Evolutionary conservation across 2,888 invertebrate species (phyloP), one percentile per base, ranked within the genome.

Genomic region (Phengaris alcon): DNA sequence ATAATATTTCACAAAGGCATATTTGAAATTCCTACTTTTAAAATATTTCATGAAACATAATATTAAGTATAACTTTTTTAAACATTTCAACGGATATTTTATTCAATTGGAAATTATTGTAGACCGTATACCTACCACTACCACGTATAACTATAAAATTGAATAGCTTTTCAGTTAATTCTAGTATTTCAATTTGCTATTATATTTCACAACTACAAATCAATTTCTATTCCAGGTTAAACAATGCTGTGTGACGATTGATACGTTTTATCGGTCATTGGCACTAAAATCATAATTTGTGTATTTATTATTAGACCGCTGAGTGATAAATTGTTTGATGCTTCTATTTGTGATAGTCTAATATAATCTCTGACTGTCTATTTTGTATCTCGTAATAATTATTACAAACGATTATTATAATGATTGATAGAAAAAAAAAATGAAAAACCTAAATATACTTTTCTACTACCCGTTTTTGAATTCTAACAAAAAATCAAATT

Each of bases 221-320:
- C 6, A 48, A 48, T 35, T 74, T 74, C 48, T 68, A 74, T 52
- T 51, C 35, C 22, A 74, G 46, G n/a, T 22, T 46, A 35, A 64
- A 52, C 74, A 51, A 52, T 69, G 44, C 9, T 64, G 51, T 74
- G 69, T 69, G 52, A 72, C 54, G 51, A 76, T 69, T n/a, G 70
- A 35, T 46, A 68, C 64, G 54, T 75, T 51, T 54, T 77, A 77
- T 77, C 76, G 64, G 75, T 44, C 76, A 74, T 69, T 54, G 76
- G 59, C 76, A 75, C 73, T 73, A 68, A 75, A 73, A 77, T 64
- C 22, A 72, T 72, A 13, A 72, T 72, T 72, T 54, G 54, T 72
- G 64, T 64, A 64, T 64, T 64, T 44, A 44, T 64, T 13, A 64
- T 64, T 64, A 64, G 35, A 64, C 64, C 35, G 3, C 12, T 13